Evolutionary conservation across 2,113 vertebrate genomes (phyloP), one percentile per base, ranked within the genome.

Genomic region (Salvelinus fontinalis): DNA sequence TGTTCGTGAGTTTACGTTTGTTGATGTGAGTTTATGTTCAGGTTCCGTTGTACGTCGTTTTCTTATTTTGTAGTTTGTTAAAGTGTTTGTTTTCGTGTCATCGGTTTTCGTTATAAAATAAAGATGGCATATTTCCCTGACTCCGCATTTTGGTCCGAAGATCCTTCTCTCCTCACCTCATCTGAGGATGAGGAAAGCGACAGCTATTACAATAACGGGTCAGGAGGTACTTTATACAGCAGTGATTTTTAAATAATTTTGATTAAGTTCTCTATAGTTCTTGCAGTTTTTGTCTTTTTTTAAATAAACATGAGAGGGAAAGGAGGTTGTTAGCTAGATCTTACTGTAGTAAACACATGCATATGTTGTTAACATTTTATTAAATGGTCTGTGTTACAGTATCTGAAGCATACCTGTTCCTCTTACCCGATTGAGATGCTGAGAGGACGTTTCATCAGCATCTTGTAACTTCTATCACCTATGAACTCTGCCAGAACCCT

Each of bases 381-480:
- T 79, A 75, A 73, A 76, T 77, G 72, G 54, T 77, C 51, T 78
- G 24, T 9, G 65, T 26, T 26, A 26, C 26, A 26, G 49, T 44
- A 79, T 83, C 77, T 74, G 29, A 69, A 81, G 78, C 75, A 67
- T 75, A 80, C 77, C 68, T 83, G 64, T 77, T 60, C 18, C 66
- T 82, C 34, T n/a, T 26, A 59, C 49, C 7, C 13, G 27, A 34
- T 2, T 77, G 24, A 79, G 70, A 70, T 73, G 84, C 73, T 87
- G 84, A 92, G 85, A 89, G 78, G 62, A 74, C n/a, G 29, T 84
- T 82, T 88, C 86, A 74, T 79, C 77, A 54, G 27, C 29, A 64
- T 82, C 49, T 83, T 57, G 78, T 74, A 81, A 80, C 64, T 59
- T 74, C 1, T 18, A 65, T 44, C 13, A 39, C 22, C 18, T 51